Evolutionary conservation across 2,888 invertebrate species (phyloP).

Genomic region (Tenthredo amoena): DNA sequence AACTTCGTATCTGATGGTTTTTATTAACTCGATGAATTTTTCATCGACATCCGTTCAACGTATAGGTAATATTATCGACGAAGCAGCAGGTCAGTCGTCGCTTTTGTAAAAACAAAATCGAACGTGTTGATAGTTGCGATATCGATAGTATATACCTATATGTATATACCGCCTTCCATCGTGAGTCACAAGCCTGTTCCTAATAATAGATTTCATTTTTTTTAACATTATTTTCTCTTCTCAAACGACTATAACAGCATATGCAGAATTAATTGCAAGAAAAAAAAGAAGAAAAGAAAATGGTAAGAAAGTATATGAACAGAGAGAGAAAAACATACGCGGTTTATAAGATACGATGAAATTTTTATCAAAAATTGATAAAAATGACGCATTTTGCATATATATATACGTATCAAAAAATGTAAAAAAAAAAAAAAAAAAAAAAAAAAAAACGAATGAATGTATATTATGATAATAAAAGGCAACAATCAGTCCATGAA

Average conservation of each 20-base stretch:
- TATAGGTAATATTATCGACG: not conserved
- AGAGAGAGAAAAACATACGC: too few species aligned
- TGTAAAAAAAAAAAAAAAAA: not conserved
- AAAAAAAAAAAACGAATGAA: not conserved
- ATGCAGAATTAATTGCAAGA: not conserved
- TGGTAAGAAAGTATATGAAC: too few species aligned
- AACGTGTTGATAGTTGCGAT: slow-evolving; percentile 42
- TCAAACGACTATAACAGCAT: not conserved
- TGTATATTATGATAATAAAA: not conserved
- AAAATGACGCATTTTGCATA: too few species aligned
- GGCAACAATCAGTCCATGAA: not conserved
- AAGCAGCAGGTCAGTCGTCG: not conserved
- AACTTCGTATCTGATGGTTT: not conserved
- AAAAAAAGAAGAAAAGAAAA: not conserved
- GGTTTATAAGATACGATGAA: too few species aligned
- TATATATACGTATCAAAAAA: not conserved
- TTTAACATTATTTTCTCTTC: not conserved
- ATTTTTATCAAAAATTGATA: too few species aligned
- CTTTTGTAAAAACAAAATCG: slow-evolving; percentile 45
- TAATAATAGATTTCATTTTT: slow-evolving; percentile 39
- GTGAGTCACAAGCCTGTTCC: slow-evolving; percentile 25
- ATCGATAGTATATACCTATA: not conserved
- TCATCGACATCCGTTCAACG: slow-evolving; percentile 24
- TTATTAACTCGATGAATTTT: slow-evolving; percentile 43
- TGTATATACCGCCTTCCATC: not conserved